Base-by-base conservation (phyloP, 1,140 invertebrate genomes). In the Capitella teleta region DNA sequence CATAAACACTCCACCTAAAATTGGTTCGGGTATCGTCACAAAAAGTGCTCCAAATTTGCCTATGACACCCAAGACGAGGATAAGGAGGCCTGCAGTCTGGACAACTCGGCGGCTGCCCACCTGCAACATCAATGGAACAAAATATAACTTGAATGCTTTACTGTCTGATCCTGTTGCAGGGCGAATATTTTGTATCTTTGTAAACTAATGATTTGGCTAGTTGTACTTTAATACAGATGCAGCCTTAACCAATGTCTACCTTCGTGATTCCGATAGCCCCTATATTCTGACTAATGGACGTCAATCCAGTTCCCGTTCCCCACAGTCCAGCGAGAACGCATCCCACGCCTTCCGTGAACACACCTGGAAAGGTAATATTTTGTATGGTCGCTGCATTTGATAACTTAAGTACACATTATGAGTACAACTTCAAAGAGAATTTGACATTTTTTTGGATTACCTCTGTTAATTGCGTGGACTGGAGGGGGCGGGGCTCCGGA, bases 1-100 rank as follows among this genome's bases (percentile, higher is more conserved):
- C 56, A 86, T 85, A 67, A 88, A 87, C 46, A 87, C 79, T 2
- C 87, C 88, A 0, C 87, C 88, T 1, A 91, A 78, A 16, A 91
- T 82, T 0, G 87, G 86, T 61, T 86, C 82, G 1, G 88, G 87
- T 46, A 92, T 89, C 43, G 87, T 84, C 37, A 88, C 85, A 62
- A 91, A 88, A 4, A 87, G 71, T 0, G 86, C 86, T 6, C 86
- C 84, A 59, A 92, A 80, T 49, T 70, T 70, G 2, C 58, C 61
- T 34, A 68, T 44, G 68, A 90, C 86, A 37, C 84, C 83, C 40
- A 89, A 78, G 3, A 48, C 14, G 1, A 52, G 28, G 3, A 52
- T 26, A 14, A 49, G 1, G 4, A 32, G 25, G 3, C 28, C 44
- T 1, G 25, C 21, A 24, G 40, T 16, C 30, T 51, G 40, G 18